A percentile compares a stretch with the other conserved stretches of the same genome.
These are phyloP conservation scores for Hyposmocoma kahamanoa DNA, from an alignment of 1,140 invertebrate species.

Conservation along the genomic window DNA sequence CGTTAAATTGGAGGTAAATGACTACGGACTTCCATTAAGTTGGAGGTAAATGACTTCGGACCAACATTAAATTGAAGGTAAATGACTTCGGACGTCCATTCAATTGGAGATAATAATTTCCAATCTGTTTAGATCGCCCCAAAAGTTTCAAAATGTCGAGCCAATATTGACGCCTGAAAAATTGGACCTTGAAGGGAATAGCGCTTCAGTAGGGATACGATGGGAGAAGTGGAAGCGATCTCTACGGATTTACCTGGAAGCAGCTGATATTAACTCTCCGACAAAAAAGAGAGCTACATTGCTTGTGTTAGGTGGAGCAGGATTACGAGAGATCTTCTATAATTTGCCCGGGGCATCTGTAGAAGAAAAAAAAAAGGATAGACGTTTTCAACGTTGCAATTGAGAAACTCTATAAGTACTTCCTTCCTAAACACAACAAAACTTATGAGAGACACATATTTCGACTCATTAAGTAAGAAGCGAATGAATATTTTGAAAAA, in stretches of 20 bases:
- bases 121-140: constrained; percentile 10
- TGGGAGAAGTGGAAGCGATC: constrained; percentile 26
- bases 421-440: constrained; percentile 20
- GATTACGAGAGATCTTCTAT: constrained; percentile 18
- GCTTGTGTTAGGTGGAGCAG: constrained; percentile 19
- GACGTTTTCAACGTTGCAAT: constrained; percentile 22
- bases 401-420: constrained; percentile 23
- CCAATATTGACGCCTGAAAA: constrained; percentile 5
- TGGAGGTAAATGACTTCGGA: not conserved
- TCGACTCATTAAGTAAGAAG: not conserved
- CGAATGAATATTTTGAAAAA: constrained; percentile 7
- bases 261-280: constrained; percentile 9
- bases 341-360: constrained; percentile 21
- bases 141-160: not conserved
- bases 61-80: not conserved
- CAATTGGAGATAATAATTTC: not conserved
- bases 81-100: not conserved
- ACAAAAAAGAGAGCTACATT: constrained; percentile 21
- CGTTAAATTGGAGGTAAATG: too few relatives aligned
- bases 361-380: not conserved
- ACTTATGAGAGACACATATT: constrained; percentile 4
- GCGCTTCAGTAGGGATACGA: constrained; percentile 14
- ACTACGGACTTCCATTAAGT: not conserved
- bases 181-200: constrained; percentile 22
- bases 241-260: constrained; percentile 17